phyloP scores from a whole-genome alignment of 2,888 invertebrate species.

The Cryptus armator region DNA sequence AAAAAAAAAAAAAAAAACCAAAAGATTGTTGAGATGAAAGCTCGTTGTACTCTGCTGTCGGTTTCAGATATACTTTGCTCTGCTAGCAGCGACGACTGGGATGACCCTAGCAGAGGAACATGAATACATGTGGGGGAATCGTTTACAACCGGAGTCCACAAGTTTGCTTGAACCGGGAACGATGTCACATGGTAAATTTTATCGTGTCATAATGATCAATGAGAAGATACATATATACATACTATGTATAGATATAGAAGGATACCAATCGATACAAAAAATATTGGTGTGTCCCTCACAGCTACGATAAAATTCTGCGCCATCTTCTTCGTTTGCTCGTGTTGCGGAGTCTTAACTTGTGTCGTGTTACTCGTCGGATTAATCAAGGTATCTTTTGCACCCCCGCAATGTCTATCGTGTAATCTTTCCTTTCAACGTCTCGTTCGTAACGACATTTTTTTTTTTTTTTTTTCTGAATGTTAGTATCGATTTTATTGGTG shows the following conservation, averaged over 20 bases:
- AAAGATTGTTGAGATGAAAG: background rate
- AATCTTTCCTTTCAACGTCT: background rate
- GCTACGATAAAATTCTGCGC: slow-evolving; percentile 91
- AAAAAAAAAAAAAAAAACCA: background rate
- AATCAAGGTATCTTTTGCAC: slow-evolving; percentile 87
- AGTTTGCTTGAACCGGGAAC: slow-evolving; percentile 85
- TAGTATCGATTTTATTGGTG: background rate
- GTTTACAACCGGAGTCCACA: slow-evolving; percentile 80
- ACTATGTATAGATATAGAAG: background rate
- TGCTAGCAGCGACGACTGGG: slow-evolving; percentile 88
- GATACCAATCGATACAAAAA: background rate
- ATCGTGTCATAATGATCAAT: background rate
- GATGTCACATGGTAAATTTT: slow-evolving; percentile 84
- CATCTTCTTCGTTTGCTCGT: slow-evolving; percentile 89
- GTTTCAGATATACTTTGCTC: slow-evolving; percentile 90
- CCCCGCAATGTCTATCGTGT: background rate
- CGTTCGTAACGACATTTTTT: background rate
- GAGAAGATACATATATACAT: background rate
- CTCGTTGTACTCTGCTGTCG: slow-evolving; percentile 31
- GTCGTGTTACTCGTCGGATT: slow-evolving; percentile 89
- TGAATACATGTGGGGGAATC: slow-evolving; percentile 88
- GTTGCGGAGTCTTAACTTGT: slow-evolving; percentile 89
- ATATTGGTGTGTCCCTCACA: slow-evolving; percentile 80
- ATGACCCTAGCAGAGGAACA: slow-evolving; percentile 89
- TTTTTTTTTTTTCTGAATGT: background rate